Conservation (phyloP, 2,113 vertebrate species). For the Lontra canadensis region DNA sequence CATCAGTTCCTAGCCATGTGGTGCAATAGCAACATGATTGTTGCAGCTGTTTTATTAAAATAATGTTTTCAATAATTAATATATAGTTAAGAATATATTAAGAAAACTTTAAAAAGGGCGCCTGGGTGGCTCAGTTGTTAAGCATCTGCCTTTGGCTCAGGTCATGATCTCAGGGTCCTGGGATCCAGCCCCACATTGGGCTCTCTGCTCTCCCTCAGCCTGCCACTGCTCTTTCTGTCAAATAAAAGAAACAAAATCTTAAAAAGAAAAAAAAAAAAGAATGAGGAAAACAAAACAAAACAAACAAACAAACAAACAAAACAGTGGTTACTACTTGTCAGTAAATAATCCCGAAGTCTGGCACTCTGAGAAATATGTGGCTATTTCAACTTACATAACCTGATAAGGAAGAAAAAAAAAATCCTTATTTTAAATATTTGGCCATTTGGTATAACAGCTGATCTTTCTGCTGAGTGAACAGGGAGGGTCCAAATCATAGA, state of each 20-base stretch:
- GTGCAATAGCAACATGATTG: fast-evolving
- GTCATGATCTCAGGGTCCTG: not conserved
- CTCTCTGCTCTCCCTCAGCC: no score
- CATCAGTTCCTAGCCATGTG: not conserved
- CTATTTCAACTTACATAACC: not conserved
- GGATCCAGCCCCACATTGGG: not conserved
- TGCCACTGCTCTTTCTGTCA: no score
- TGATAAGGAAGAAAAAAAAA: not conserved
- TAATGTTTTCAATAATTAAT: not conserved
- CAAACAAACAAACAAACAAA: no score
- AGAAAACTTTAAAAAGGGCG: not conserved
- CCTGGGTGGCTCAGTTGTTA: not conserved
- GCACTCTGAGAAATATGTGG: fast-evolving
- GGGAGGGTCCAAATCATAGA: not conserved
- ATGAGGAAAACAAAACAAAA: not conserved
- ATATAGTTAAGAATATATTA: not conserved
- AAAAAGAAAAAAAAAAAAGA: not conserved
- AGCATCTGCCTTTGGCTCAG: not conserved
- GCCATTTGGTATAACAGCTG: not conserved
- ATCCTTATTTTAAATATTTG: not conserved
- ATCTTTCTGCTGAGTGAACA: not conserved
- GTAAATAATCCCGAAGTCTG: not conserved
- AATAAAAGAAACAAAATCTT: not conserved
- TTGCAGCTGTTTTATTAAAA: not conserved
- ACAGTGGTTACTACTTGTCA: not conserved